Conservation (phyloP, 2,888 invertebrate genomes). For the Gari tellinella region DNA sequence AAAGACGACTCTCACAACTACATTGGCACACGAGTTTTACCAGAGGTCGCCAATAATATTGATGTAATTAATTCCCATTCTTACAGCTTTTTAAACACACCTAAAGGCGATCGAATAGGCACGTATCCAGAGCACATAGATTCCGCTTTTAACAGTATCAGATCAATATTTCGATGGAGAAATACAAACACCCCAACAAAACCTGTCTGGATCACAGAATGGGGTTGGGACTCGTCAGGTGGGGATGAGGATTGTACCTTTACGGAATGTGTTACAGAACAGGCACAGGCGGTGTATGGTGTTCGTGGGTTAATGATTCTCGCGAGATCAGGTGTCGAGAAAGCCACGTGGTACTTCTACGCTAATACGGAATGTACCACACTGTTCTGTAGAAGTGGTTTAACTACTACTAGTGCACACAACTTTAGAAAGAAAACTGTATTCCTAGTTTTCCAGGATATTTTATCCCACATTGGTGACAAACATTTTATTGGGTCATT, state of each 20-base stretch:
- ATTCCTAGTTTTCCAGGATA: slow-evolving; percentile 61
- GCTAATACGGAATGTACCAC: slow-evolving; percentile 57
- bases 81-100: slow-evolving; percentile 63
- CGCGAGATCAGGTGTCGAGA: slow-evolving; percentile 58
- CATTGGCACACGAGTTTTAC: slow-evolving; percentile 69
- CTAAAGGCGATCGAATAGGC: slow-evolving; percentile 59
- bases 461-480: slow-evolving; percentile 61
- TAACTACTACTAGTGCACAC: slow-evolving; percentile 56
- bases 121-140: slow-evolving; percentile 69
- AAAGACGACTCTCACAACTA: slow-evolving; percentile 61
- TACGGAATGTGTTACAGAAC: slow-evolving; percentile 69
- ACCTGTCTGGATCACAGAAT: slow-evolving; percentile 74
- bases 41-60: slow-evolving; percentile 51
- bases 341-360: slow-evolving; percentile 71
- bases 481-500: slow-evolving; percentile 54
- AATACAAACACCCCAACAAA: slow-evolving; percentile 65
- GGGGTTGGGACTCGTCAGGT: slow-evolving; percentile 73
- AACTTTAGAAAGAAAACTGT: slow-evolving; percentile 65
- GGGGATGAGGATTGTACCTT: slow-evolving; percentile 60
- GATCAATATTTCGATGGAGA: slow-evolving; percentile 68
- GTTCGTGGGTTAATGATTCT: slow-evolving; percentile 66
- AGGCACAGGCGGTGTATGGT: slow-evolving; percentile 67
- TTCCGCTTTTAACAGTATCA: slow-evolving; percentile 64
- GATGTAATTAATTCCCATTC: slow-evolving; percentile 69
- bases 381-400: slow-evolving; percentile 70